A percentile compares a stretch with the other conserved stretches of the same genome.
Evolutionary conservation across 2,113 vertebrate genomes (phyloP).

Genomic region (Rhizomys pruinosus): DNA sequence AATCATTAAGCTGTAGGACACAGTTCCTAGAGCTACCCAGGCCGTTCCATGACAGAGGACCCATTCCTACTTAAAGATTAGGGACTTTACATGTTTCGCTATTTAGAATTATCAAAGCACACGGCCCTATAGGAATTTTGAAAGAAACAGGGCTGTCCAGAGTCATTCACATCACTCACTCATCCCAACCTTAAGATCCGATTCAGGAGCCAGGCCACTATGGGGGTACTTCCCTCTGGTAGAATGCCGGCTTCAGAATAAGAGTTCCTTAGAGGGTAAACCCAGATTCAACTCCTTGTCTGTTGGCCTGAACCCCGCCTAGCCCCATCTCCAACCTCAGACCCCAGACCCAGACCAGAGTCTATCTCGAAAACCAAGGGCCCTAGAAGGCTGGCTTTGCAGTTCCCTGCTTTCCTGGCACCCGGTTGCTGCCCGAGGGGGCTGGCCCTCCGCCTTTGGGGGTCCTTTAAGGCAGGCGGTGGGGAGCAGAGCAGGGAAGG

Average conservation of each 20-base stretch:
- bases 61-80: not conserved
- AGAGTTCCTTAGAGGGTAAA: not conserved
- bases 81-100: not conserved
- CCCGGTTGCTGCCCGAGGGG: slow-evolving; percentile 28
- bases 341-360: not conserved
- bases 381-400: not conserved
- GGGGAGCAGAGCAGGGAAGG: slow-evolving; percentile 72
- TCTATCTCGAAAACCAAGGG: not conserved
- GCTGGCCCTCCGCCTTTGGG: slow-evolving; percentile 65
- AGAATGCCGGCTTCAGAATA: not conserved
- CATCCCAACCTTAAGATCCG: not conserved
- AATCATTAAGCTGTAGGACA: slow-evolving; percentile 50
- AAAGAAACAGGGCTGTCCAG: not conserved
- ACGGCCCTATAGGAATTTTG: not conserved
- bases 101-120: not conserved
- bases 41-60: not conserved
- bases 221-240: not conserved
- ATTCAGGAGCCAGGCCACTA: not conserved
- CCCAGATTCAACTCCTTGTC: not conserved
- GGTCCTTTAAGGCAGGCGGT: slow-evolving; percentile 58
- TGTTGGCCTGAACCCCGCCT: not conserved
- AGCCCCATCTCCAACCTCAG: not conserved
- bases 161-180: not conserved
- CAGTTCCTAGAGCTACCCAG: not conserved
- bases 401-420: not conserved